Percentiles rank a stretch among this genome's conserved stretches.
phyloP scores from a whole-genome alignment of 2,113 vertebrate genomes.

The Vulpes vulpes region DNA sequence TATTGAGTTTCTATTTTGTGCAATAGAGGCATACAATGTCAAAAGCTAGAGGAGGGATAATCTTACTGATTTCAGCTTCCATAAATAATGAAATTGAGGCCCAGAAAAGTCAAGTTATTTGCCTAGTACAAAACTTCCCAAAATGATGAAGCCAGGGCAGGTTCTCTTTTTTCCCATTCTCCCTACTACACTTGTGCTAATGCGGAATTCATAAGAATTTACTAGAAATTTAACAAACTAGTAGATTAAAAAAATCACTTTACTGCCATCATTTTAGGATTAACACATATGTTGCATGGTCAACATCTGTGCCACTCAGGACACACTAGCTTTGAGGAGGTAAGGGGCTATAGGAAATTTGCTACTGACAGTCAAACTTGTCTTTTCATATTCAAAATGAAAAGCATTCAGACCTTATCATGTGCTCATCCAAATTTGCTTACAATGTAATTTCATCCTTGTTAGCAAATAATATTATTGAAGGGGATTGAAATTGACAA shows the following conservation, averaged over 20 bases:
- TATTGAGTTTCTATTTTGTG: neutral
- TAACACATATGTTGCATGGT: neutral
- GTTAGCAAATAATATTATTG: conserved; percentile 31
- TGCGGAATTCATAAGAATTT: neutral
- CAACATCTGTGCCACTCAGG: neutral
- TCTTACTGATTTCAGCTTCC: neutral
- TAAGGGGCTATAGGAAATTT: neutral
- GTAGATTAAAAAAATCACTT: neutral
- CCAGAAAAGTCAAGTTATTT: neutral
- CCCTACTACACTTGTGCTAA: neutral
- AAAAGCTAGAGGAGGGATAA: neutral
- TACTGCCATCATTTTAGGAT: neutral
- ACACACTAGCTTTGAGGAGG: neutral
- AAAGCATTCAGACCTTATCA: neutral
- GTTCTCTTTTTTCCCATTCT: neutral
- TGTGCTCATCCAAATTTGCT: neutral
- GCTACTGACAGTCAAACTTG: neutral
- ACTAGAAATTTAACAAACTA: neutral
- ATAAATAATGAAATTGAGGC: neutral
- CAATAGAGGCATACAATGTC: neutral
- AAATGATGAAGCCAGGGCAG: neutral
- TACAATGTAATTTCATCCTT: conserved; percentile 23
- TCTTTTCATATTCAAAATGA: neutral
- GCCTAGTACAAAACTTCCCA: neutral
- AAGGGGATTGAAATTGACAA: conserved; percentile 61